Percentiles rank a stretch among this genome's conserved stretches.
These are phyloP conservation scores for Odontomyia ornata DNA, from an alignment of 2,888 invertebrate genomes.

Conservation along the genomic window DNA sequence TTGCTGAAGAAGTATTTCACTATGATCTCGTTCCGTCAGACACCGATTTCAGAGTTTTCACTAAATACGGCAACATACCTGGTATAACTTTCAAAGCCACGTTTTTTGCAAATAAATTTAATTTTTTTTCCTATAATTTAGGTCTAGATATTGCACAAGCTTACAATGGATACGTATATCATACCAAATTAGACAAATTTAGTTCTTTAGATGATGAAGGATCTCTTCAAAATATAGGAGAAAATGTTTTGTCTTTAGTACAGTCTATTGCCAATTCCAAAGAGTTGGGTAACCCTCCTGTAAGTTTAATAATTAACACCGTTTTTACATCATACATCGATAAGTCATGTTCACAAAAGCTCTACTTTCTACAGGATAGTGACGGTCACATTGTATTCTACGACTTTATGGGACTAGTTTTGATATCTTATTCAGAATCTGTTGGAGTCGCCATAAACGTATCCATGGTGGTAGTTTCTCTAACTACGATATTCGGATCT, in stretches of 20 bases:
- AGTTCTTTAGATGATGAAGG: constrained; percentile 69
- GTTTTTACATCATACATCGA: background rate
- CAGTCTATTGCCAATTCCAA: constrained; percentile 64
- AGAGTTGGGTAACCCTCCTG: constrained; percentile 59
- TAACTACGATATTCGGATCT: constrained; percentile 57
- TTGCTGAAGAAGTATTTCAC: constrained; percentile 73
- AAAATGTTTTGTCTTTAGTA: constrained; percentile 72
- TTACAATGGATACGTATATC: constrained; percentile 80
- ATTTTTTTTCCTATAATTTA: constrained; percentile 54
- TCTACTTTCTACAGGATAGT: constrained; percentile 54
- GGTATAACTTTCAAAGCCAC: constrained; percentile 63
- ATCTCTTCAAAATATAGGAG: constrained; percentile 78
- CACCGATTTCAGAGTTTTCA: constrained; percentile 74
- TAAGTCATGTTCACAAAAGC: background rate
- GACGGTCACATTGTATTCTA: constrained; percentile 72
- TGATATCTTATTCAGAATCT: constrained; percentile 71
- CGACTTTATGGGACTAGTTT: constrained; percentile 75
- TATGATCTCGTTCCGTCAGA: constrained; percentile 73
- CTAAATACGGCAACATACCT: constrained; percentile 71
- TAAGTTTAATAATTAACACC: constrained; percentile 48
- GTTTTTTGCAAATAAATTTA: background rate
- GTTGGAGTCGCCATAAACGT: constrained; percentile 63
- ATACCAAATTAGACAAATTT: constrained; percentile 76
- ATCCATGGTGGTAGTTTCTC: constrained; percentile 61
- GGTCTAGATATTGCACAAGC: constrained; percentile 82